Evolutionary conservation across 2,888 invertebrate species (phyloP), one percentile per base, ranked within the genome.

Genomic region (Drosophila ustulata): DNA sequence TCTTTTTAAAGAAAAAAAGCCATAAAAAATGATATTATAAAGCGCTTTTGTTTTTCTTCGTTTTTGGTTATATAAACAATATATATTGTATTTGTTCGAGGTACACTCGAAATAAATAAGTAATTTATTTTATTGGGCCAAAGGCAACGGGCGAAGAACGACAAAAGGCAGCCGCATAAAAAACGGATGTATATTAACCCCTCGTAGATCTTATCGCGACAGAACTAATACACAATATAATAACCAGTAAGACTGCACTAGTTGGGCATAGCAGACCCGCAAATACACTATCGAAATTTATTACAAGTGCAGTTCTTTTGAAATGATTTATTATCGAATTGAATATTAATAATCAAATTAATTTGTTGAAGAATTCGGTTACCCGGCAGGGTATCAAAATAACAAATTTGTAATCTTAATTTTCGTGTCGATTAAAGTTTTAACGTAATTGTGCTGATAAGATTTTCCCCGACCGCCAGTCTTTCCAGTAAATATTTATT

Each of bases 221-320:
- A 73, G 67, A 88, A 75, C 80, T 80, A 86, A 88, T 85, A 68
- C 83, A 74, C 74, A 71, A 75, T 81, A 87, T 84, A 81, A 88
- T 88, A 77, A 78, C 56, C 37, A 57, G 46, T 43, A 63, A 49
- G 43, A 28, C 18, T 28, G 23, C 47, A 47, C 34, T 34, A 34
- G 23, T 25, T 34, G 11, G 4, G 25, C 18, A n/a, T 28, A 11
- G 18, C 30, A 28, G 58, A 58, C 49, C 7, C 5, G 28, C 23
- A 49, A 5, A 58, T 58, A 28, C 57, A 26, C 57, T 57, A 37
- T 37, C 26, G 1, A 13, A 50, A 30, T 18, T 3, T 0, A 50
- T 47, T 18, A 8, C 3, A 30, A 18, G 3, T 30, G 4, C n/a
- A 18, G 18, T 18, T 18, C 18, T 2, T 13, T 30, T 30, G 30